phyloP scores from a whole-genome alignment of 2,888 invertebrate genomes.

The Lordiphosa andalusiaca region DNA sequence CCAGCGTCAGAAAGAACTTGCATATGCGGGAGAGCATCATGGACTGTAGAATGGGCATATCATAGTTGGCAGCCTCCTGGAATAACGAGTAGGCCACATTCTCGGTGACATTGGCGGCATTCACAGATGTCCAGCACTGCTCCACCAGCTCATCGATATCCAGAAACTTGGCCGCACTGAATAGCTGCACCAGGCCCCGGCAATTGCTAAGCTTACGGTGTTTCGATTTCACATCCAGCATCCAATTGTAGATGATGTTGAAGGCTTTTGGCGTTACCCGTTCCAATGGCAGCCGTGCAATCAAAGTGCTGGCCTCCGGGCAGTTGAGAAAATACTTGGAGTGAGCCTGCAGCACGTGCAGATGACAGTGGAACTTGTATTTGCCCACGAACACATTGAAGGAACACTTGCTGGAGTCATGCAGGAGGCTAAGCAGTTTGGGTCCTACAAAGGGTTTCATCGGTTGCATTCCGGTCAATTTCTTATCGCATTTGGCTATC shows the following conservation, averaged over 20 bases:
- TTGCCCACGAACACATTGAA: slow-evolving; percentile 26
- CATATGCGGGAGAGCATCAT: slow-evolving; percentile 33
- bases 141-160: slow-evolving; percentile 19
- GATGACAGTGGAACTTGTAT: slow-evolving; percentile 32
- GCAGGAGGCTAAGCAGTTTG: slow-evolving; percentile 2
- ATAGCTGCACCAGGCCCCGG: slow-evolving; percentile 29
- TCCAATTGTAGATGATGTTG: slow-evolving; percentile 40
- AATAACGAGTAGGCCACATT: slow-evolving; percentile 20
- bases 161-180: slow-evolving; percentile 32
- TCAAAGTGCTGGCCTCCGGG: not conserved
- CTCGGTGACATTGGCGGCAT: slow-evolving; percentile 14
- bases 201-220: not conserved
- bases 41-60: slow-evolving; percentile 13
- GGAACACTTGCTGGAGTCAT: slow-evolving; percentile 4
- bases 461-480: not conserved
- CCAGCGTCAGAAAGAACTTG: slow-evolving; percentile 39
- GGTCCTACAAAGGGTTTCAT: not conserved
- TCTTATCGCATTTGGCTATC: not conserved
- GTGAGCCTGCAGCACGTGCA: slow-evolving; percentile 16
- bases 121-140: slow-evolving; percentile 14
- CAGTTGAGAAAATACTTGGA: slow-evolving; percentile 18
- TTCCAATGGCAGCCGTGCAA: slow-evolving; percentile 19
- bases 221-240: slow-evolving; percentile 13
- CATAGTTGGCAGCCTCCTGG: slow-evolving; percentile 6
- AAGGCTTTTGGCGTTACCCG: slow-evolving; percentile 34